A percentile compares a stretch with the other conserved stretches of the same genome.
Conservation (phyloP, 1,140 invertebrate species). For the Bombus fervidus region DNA sequence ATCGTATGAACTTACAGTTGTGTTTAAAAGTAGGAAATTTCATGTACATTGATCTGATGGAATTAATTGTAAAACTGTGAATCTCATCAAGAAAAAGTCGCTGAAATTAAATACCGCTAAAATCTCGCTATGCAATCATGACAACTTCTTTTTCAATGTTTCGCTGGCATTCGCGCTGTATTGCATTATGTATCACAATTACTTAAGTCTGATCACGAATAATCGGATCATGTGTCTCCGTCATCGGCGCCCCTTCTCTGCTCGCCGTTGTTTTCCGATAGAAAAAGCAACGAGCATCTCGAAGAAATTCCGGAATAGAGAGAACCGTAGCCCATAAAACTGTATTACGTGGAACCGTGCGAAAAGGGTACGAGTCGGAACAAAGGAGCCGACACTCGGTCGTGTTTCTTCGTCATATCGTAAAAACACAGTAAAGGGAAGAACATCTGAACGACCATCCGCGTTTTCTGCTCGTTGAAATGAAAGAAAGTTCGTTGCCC, state of each 20-base stretch:
- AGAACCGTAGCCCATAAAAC: constrained; percentile 47
- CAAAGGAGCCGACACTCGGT: constrained; percentile 46
- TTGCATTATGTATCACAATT: constrained; percentile 31
- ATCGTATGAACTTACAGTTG: too few species aligned
- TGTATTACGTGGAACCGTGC: constrained; percentile 52
- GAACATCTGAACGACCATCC: constrained; percentile 34
- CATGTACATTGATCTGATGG: not conserved
- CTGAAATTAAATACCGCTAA: not conserved
- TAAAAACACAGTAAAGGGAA: constrained; percentile 56
- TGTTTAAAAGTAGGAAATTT: not conserved
- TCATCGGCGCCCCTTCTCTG: not conserved
- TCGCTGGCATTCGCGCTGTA: not conserved
- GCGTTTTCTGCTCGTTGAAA: constrained; percentile 37
- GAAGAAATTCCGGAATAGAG: constrained; percentile 49
- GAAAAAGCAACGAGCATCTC: constrained; percentile 7
- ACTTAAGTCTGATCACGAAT: not conserved
- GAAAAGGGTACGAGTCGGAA: constrained; percentile 1
- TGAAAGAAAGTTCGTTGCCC: constrained; percentile 33
- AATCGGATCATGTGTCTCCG: constrained; percentile 24
- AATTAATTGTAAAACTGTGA: not conserved
- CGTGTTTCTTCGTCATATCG: constrained; percentile 52
- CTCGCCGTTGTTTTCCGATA: not conserved
- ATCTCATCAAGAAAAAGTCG: not conserved
- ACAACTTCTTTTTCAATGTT: not conserved
- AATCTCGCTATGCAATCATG: too few species aligned